Conservation (phyloP, 2,888 invertebrate genomes). For the Polyommatus icarus region DNA sequence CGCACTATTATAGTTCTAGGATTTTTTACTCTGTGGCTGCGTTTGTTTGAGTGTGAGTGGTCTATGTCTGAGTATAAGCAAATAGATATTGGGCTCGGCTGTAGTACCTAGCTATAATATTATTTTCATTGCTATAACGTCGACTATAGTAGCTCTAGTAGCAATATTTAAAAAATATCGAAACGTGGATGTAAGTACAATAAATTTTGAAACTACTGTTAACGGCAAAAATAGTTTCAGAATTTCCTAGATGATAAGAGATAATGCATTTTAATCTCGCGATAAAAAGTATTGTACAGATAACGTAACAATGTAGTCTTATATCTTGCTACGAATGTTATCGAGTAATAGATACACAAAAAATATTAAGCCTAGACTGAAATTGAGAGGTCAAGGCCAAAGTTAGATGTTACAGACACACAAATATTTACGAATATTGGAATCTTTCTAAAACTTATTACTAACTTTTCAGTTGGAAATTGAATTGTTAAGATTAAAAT, state of each 20-base stretch:
- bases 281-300: constrained; percentile 13
- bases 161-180: not conserved
- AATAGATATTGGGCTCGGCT: constrained; percentile 30
- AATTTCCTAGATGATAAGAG: not conserved
- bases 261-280: constrained; percentile 5
- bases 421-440: not conserved
- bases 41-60: constrained; percentile 39
- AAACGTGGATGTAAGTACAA: not conserved
- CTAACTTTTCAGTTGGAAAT: no score
- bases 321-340: not conserved
- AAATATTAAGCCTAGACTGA: not conserved
- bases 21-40: constrained; percentile 44
- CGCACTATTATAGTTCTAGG: constrained; percentile 35
- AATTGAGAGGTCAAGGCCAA: not conserved
- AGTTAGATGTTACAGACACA: not conserved
- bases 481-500: not conserved
- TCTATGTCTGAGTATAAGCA: constrained; percentile 31
- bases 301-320: not conserved
- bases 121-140: not conserved
- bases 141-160: not conserved
- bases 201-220: not conserved
- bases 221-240: constrained; percentile 11
- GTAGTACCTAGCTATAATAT: not conserved
- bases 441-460: not conserved
- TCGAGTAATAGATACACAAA: not conserved